A percentile compares a stretch with the other conserved stretches of the same genome.
Conservation (phyloP, 2,797 vertebrate genomes). For the Cuniculus paca region DNA sequence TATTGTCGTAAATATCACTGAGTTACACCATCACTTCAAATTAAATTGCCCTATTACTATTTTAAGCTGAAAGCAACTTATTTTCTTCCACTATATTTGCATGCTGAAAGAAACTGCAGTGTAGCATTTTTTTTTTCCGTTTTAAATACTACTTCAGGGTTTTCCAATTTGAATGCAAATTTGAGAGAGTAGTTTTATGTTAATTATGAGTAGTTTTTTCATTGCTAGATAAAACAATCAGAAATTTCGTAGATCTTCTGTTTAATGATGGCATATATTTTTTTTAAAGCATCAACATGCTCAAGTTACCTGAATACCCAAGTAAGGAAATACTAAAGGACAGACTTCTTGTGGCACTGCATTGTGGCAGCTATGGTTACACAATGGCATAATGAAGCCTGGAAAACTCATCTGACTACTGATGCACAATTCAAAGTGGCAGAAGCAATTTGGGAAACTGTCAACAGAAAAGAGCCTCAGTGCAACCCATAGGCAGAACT, state of each 20-base stretch:
- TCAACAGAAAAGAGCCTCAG: constrained; percentile 76
- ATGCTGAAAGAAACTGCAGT: constrained; percentile 65
- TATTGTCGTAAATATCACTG: constrained; percentile 19
- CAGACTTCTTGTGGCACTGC: constrained; percentile 97
- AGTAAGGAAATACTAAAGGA: constrained; percentile 96
- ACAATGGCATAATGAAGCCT: constrained; percentile 94
- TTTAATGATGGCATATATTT: constrained; percentile 69
- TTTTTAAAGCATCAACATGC: constrained; percentile 97
- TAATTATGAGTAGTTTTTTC: constrained; percentile 79
- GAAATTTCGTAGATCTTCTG: constrained; percentile 71
- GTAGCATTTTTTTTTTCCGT: constrained; percentile 44
- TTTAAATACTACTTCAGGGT: constrained; percentile 65
- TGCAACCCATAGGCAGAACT: constrained; percentile 71
- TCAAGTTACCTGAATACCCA: constrained; percentile 99
- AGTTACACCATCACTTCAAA: constrained; percentile 33
- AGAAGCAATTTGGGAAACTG: constrained; percentile 84
- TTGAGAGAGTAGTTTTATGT: constrained; percentile 77
- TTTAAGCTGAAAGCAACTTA: constrained; percentile 66
- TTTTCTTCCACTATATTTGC: constrained; percentile 66
- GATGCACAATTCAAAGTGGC: constrained; percentile 80
- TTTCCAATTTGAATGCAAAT: constrained; percentile 83
- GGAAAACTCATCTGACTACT: constrained; percentile 78
- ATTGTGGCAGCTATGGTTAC: constrained; percentile 99
- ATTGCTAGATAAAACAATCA: constrained; percentile 71
- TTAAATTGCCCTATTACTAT: constrained; percentile 54